Evolutionary conservation across 2,113 vertebrate genomes (phyloP).

Genomic region (Cololabis saira): DNA sequence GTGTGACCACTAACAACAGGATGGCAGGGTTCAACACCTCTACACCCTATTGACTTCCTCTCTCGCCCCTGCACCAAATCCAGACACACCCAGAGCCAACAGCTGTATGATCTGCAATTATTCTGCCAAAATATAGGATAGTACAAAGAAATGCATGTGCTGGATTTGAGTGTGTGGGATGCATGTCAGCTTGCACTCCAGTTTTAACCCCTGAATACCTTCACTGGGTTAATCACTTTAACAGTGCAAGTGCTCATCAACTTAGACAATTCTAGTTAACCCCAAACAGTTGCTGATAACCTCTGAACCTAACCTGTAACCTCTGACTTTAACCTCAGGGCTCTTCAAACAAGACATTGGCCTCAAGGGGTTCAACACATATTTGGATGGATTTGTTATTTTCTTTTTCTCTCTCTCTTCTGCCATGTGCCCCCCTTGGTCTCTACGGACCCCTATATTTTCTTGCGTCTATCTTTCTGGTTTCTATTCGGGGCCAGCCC

Average conservation of each 20-base stretch:
- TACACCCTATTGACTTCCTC: slow-evolving; percentile 73
- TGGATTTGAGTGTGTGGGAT: slow-evolving; percentile 3
- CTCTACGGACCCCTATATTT: slow-evolving; percentile 10
- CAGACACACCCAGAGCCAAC: slow-evolving; percentile 61
- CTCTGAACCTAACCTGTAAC: slow-evolving; percentile 57
- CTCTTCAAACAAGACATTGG: slow-evolving; percentile 71
- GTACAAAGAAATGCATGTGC: not conserved
- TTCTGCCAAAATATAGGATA: slow-evolving; percentile 8
- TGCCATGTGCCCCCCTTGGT: slow-evolving; percentile 25
- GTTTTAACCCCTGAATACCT: slow-evolving; percentile 53
- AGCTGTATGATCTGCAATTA: slow-evolving; percentile 4
- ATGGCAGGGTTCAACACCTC: slow-evolving; percentile 77
- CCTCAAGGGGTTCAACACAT: slow-evolving; percentile 58
- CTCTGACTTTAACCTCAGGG: slow-evolving; percentile 61
- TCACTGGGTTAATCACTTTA: slow-evolving; percentile 46
- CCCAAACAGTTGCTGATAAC: slow-evolving; percentile 71
- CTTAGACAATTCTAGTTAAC: slow-evolving; percentile 54
- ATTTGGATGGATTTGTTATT: slow-evolving; percentile 48
- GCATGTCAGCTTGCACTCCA: slow-evolving; percentile 17
- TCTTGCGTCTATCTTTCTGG: slow-evolving; percentile 27
- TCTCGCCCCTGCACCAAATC: slow-evolving; percentile 61
- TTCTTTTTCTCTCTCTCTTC: slow-evolving; percentile 44
- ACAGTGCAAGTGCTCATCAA: slow-evolving; percentile 38
- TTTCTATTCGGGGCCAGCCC: slow-evolving; percentile 37
- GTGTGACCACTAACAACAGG: slow-evolving; percentile 81